Evolutionary conservation across 2,888 invertebrate genomes (phyloP), one percentile per base, ranked within the genome.

Genomic region (Alsophila aescularia): DNA sequence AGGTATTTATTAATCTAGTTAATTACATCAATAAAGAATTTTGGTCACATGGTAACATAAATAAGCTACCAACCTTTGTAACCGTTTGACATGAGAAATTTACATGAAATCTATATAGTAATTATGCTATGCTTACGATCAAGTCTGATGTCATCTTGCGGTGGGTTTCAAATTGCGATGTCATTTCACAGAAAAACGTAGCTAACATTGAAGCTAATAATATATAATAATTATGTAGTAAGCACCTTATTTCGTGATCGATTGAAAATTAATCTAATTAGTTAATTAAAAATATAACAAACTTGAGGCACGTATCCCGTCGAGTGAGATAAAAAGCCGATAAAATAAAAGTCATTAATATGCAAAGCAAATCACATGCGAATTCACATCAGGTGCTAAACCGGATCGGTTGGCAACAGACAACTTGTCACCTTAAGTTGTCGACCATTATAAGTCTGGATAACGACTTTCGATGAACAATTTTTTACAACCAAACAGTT

Each of bases 341-440:
- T 78, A 73, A 81, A 79, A 82, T 77, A 72, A 61, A 68, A 76
- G 72, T 81, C 77, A 85, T 85, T 85, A 85, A 84, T 87, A 89
- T 90, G 89, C 70, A 82, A 87, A 90, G 64, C 69, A 69, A 75
- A 80, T 68, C 72, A 74, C 67, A 65, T 72, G 61, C 73, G 75
- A 79, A 79, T 80, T 80, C 79, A 76, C 73, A 74, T 85, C 89
- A 90, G 89, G 89, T 90, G 90, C 83, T 75, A 83, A 89, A 90
- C 90, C 87, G 84, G 90, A 75, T 85, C 65, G 80, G 85, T 70
- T 87, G 76, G 83, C 70, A 88, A 88, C 90, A 88, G 87, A 86
- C 87, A 76, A 73, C 69, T 79, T 83, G 89, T 88, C 90, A 84
- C 87, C 83, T 77, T 67, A 69, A 69, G 57, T 74, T 74, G 74